Base-by-base conservation (phyloP, 2,113 vertebrate species). In the Astatotilapia flaviijosephi region DNA sequence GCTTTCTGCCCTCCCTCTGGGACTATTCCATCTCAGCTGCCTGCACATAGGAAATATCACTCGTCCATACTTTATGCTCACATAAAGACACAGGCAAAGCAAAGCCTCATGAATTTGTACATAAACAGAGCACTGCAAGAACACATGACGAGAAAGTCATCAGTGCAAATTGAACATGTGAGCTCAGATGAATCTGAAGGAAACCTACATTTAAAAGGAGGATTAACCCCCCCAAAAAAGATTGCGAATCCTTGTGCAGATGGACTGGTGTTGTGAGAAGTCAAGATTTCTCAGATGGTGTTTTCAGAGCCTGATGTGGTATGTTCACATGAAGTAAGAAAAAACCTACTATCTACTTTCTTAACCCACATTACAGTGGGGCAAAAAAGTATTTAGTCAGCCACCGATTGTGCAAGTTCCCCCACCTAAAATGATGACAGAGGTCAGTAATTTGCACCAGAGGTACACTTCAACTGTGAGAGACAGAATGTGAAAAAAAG, bases 21-120 rank as follows among this genome's bases (percentile, higher is more conserved):
- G 92, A 77, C 60, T 84, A 91, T 92, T 87, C 37, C 79, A 21
- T 89, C 62, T 92, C 85, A 84, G 81, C 79, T 80, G 83, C 82
- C 37, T 65, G 83, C 77, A 84, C 83, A 42, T 37, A 47, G 37
- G 55, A 84, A 47, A 56, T 28, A 37, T 79, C 51, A 62, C 42
- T 40, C 5, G 7, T 6, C n/a, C 56, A 51, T 19, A 15, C 40
- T 85, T 60, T 26, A 21, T 54, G 47, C 8, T 54, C 40, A 47
- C 60, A 80, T 70, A 15, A 79, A 88, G 88, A 58, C 55, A 12
- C 1, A 26, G 13, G 6, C 23, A 54, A 80, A 9, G 75, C 68
- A 70, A 13, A 33, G 26, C 3, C 5, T 15, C n/a, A 0, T 17
- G 17, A 35, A 65, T 5, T 19, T 14, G 5, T 19, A 51, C 26